Evolutionary conservation across 2,888 invertebrate genomes (phyloP), one percentile per base, ranked within the genome.

Genomic region (Dryadula phaetusa): DNA sequence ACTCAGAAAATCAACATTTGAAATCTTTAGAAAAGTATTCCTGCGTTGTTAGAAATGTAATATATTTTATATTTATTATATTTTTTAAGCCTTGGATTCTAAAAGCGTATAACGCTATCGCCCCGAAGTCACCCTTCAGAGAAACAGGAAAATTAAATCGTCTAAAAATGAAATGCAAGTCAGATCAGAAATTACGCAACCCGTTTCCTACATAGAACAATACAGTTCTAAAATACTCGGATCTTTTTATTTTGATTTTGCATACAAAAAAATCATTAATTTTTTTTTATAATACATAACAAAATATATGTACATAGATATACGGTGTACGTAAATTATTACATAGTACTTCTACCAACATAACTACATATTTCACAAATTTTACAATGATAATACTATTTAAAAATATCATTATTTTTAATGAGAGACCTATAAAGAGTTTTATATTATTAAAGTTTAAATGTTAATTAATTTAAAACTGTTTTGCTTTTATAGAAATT

Each of bases 141-240:
- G 60, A 60, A 44, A 60, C 60, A 60, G 60, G 60, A 60, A 60
- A 60, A 60, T 60, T 60, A 60, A 60, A 60, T 60, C 60, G 60
- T 60, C 60, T 60, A 44, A 60, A 42, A 60, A 60, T 32, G 28
- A 60, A 60, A 60, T 60, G 32, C 44, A 44, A 60, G 18, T 37
- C 20, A n/a, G 54, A 37, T 60, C 44, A 60, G 18, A 44, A 60
- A 44, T 44, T 44, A 32, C 44, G 60, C 44, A 60, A 60, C 16
- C 60, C 18, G 44, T 60, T 60, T 60, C 60, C 58, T 60, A 44
- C 28, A 60, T 42, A 44, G n/a, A 58, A 44, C 28, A 60, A 42
- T 44, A 20, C 32, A 20, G 7, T 32, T 32, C n/a, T 56, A 56
- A 40, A 56, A 52, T 32, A 52, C 28, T 52, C 16, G 52, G n/a